Evolutionary conservation across 2,888 invertebrate genomes (phyloP).

Genomic region (Nowickia ferox): DNA sequence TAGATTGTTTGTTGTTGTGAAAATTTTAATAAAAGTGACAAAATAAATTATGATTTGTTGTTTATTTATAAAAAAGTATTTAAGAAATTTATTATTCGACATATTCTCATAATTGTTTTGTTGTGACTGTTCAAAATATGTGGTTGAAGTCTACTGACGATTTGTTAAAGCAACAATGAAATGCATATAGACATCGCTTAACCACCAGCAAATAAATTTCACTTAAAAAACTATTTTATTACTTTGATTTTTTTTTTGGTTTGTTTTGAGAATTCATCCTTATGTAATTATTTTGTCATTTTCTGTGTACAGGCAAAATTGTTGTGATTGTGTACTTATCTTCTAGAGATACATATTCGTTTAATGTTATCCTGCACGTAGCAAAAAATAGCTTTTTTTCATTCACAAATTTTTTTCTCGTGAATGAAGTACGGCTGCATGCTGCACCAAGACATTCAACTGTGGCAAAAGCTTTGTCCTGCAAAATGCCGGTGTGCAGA

Average conservation of each 20-base stretch:
- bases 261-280: neutral
- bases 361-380: neutral
- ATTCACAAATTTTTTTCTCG: neutral
- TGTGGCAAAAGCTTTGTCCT: neutral
- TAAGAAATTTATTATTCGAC: too few species aligned
- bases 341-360: neutral
- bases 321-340: neutral
- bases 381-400: neutral
- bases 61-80: too few species aligned
- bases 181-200: too few species aligned
- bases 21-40: neutral
- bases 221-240: too few species aligned
- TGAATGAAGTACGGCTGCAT: neutral
- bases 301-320: neutral
- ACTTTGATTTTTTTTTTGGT: too few species aligned
- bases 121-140: too few species aligned
- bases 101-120: too few species aligned
- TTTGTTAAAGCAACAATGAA: too few species aligned
- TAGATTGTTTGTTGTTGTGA: neutral
- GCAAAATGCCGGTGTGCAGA: neutral
- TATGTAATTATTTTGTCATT: neutral
- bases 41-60: constrained; percentile 16
- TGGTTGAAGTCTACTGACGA: too few species aligned
- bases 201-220: too few species aligned
- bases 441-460: neutral